phyloP scores from a whole-genome alignment of 2,113 vertebrate genomes.

The Strigops habroptila region DNA sequence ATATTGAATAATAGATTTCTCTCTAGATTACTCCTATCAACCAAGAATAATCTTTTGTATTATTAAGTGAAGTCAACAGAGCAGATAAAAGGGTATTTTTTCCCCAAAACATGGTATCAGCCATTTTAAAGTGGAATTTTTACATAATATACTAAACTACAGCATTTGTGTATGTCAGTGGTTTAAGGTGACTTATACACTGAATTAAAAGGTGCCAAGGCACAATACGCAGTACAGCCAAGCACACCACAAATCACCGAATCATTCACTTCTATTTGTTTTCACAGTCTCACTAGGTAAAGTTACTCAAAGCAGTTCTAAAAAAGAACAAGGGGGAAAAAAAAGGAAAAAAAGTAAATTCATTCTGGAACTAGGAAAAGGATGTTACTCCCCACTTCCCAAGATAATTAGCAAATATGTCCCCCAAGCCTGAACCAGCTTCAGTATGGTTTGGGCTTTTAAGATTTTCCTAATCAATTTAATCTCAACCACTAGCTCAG shows the following conservation, averaged over 20 bases:
- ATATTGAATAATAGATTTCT: not conserved
- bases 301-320: not conserved
- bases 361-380: not conserved
- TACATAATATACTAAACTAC: not conserved
- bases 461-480: not conserved
- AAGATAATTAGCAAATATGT: not conserved
- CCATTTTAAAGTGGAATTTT: not conserved
- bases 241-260: not conserved
- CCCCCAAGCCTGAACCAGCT: not conserved
- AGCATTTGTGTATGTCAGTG: not conserved
- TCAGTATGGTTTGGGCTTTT: not conserved
- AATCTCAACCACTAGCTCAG: not conserved
- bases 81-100: not conserved
- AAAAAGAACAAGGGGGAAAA: accelerated
- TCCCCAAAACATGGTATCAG: not conserved
- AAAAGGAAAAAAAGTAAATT: not conserved
- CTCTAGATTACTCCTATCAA: not conserved
- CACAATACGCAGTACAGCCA: not conserved
- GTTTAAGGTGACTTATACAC: not conserved
- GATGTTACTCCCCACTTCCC: not conserved
- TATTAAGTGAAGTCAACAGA: not conserved
- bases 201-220: not conserved
- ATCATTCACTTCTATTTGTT: not conserved
- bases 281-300: not conserved
- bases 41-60: not conserved